Evolutionary conservation across 2,113 vertebrate genomes (phyloP).

Genomic region (Erythrolamprus reginae): DNA sequence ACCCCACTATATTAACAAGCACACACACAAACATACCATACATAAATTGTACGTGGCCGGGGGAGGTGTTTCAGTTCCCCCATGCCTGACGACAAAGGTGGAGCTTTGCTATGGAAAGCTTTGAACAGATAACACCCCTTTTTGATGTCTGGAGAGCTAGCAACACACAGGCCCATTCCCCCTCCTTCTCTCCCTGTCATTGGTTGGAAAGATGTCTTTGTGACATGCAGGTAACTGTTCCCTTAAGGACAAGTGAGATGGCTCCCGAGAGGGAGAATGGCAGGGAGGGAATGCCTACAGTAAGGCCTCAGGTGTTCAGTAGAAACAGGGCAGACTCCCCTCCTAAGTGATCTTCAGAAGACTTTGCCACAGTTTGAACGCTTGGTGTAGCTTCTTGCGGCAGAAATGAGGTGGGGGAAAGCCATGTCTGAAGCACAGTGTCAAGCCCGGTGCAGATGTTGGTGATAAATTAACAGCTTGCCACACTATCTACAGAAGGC

Average conservation of each 20-base stretch:
- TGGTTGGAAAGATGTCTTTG: not conserved
- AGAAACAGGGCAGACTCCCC: not conserved
- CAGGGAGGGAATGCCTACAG: not conserved
- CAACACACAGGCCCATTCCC: not conserved
- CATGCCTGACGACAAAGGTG: too few relatives aligned
- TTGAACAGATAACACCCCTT: not conserved
- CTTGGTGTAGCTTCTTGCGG: not conserved
- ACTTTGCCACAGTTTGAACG: not conserved
- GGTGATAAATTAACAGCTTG: too few relatives aligned
- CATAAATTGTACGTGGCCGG: too few relatives aligned
- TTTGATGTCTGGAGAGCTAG: not conserved
- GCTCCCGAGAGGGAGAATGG: not conserved
- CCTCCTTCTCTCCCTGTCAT: not conserved
- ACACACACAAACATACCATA: too few relatives aligned
- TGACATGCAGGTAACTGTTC: not conserved
- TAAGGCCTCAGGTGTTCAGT: not conserved
- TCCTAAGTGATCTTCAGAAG: not conserved
- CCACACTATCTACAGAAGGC: too few relatives aligned
- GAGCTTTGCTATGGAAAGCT: not conserved
- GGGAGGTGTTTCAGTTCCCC: too few relatives aligned
- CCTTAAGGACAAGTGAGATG: not conserved
- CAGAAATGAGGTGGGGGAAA: not conserved
- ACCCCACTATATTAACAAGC: too few relatives aligned
- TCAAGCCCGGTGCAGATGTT: too few relatives aligned
- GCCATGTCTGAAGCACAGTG: not conserved